These are phyloP conservation scores for Drosophila pandora DNA, from an alignment of 1,140 invertebrate species.

Conservation along the genomic window DNA sequence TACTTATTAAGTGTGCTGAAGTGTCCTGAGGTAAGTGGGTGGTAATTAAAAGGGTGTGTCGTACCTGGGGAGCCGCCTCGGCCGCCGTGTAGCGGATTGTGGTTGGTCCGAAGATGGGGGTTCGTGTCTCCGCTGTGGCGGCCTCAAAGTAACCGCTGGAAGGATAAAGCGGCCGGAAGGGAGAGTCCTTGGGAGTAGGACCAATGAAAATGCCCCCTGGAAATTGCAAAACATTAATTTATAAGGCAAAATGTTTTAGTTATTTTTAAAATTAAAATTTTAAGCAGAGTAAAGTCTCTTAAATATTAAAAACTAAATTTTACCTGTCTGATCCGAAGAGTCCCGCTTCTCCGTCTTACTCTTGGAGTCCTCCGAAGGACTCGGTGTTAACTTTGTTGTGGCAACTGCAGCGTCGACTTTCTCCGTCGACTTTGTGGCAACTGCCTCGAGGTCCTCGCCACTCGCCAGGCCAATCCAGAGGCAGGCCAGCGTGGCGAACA, in stretches of 20 bases:
- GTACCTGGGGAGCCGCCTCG: slow-evolving; percentile 61
- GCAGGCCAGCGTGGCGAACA: slow-evolving; percentile 29
- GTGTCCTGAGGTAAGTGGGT: background rate
- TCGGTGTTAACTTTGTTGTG: slow-evolving; percentile 63
- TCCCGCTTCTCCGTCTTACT: slow-evolving; percentile 74
- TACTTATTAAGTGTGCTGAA: background rate
- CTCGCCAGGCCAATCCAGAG: slow-evolving; percentile 13
- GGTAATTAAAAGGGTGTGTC: background rate
- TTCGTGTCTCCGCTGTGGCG: slow-evolving; percentile 26
- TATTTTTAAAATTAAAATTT: no score
- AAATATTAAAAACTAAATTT: background rate
- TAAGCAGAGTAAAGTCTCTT: no score
- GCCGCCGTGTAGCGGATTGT: slow-evolving; percentile 66
- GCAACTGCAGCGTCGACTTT: slow-evolving; percentile 30
- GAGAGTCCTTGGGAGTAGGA: slow-evolving; percentile 39
- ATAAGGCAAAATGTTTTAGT: no score
- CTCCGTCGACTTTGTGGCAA: slow-evolving; percentile 17
- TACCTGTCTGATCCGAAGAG: slow-evolving; percentile 72
- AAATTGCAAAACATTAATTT: background rate
- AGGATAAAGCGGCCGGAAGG: slow-evolving; percentile 51
- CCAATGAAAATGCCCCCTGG: slow-evolving; percentile 39
- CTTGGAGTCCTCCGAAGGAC: slow-evolving; percentile 49
- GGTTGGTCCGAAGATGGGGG: slow-evolving; percentile 60
- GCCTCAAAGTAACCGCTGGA: slow-evolving; percentile 47
- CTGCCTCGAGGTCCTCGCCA: slow-evolving; percentile 36